Evolutionary conservation across 2,888 invertebrate species (phyloP).

Genomic region (Drosophila macrospina): DNA sequence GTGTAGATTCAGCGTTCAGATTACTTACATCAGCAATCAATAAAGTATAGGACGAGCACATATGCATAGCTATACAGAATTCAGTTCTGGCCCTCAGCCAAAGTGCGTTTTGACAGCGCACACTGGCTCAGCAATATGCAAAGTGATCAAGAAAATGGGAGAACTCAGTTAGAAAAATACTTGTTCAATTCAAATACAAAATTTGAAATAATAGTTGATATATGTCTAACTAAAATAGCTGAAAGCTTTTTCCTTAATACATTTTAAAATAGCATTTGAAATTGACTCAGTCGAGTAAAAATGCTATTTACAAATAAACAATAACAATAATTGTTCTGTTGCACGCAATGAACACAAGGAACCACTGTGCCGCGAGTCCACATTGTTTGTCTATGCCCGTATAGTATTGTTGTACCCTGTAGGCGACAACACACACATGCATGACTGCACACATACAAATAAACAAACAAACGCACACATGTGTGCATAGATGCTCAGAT

Average conservation of each 20-base stretch:
- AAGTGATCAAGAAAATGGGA: background rate
- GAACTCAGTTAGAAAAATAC: background rate
- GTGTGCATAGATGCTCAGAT: slow-evolving; percentile 30
- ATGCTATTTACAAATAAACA: background rate
- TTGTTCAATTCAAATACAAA: no score
- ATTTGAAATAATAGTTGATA: background rate
- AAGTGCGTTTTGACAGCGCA: slow-evolving; percentile 60
- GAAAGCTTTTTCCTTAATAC: no score
- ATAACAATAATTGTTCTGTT: background rate
- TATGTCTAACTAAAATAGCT: background rate
- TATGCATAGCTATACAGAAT: slow-evolving; percentile 22
- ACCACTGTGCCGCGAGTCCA: slow-evolving; percentile 42
- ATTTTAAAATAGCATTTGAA: background rate
- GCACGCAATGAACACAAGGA: background rate
- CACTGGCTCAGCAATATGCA: slow-evolving; percentile 18
- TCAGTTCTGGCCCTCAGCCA: slow-evolving; percentile 58
- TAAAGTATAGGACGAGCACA: slow-evolving; percentile 58
- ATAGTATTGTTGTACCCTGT: slow-evolving; percentile 34
- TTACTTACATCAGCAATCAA: slow-evolving; percentile 73
- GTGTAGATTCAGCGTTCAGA: slow-evolving; percentile 65
- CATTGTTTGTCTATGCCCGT: slow-evolving; percentile 63
- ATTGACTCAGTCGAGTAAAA: background rate
- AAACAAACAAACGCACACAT: slow-evolving; percentile 18
- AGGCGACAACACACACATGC: slow-evolving; percentile 30
- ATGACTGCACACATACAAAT: slow-evolving; percentile 9